Base-by-base conservation (phyloP, 2,888 invertebrate genomes). In the Myopa testacea region DNA sequence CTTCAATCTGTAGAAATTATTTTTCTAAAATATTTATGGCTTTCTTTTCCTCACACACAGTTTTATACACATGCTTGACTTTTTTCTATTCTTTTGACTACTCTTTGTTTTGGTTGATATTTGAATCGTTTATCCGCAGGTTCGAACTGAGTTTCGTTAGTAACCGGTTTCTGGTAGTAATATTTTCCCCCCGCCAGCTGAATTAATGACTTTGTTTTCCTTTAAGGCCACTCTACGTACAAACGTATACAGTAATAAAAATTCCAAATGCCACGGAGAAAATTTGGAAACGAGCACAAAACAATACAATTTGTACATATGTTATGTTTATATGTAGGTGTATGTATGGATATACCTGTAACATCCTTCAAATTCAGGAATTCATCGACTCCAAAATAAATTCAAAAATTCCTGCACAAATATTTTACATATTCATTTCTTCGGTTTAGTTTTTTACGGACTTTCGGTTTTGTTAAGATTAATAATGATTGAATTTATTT, bases 131-230 rank as follows among this genome's bases (percentile, higher is more conserved):
- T 73, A 45, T 14, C 75, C 19, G 34, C 69, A 34, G 67, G 3
- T 65, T 69, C 16, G 69, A 45, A 26, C 60, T 60, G 58, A 55
- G 67, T 40, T 67, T 68, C 67, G 14, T 69, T 34, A 45, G 60
- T 38, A 75, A 75, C 75, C 75, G 69, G 69, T 75, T 75, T 75
- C 19, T 38, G 55, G 67, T 40, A 65, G 55, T 68, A 60, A 69
- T 26, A 26, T n/a, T 60, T 73, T 73, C 26, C 26, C 26, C 26
- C 14, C 58, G n/a, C 45, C 16, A 63, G 74, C 52, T 52, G 14
- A 58, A 58, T 65, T 74, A 52, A 14, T 65, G 12, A 37, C 37
- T 45, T 38, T 67, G 19, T 40, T 58, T 58, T 75, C 67, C 4
- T 68, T 58, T n/a, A 50, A 26, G 34, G 16, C 2, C 50, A 37